Conservation (phyloP, 1,140 invertebrate species). For the Ooceraea biroi region DNA sequence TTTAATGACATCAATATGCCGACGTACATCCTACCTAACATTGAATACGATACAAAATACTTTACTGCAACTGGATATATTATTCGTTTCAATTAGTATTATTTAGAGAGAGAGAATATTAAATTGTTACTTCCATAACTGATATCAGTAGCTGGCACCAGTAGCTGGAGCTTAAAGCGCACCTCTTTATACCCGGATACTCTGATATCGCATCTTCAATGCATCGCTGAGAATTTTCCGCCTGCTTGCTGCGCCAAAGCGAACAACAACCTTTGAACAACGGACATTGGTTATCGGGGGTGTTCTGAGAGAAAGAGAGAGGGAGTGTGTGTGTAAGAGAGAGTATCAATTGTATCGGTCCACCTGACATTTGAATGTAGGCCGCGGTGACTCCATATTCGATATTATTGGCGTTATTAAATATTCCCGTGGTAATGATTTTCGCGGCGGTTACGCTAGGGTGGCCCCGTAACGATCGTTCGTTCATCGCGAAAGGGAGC, state of each 20-base stretch:
- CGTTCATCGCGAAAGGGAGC: background rate
- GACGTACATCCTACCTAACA: too few species aligned
- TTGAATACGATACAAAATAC: too few species aligned
- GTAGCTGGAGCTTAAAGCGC: background rate
- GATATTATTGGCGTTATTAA: constrained; percentile 56
- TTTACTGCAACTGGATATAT: too few species aligned
- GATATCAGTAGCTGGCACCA: background rate
- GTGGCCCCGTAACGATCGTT: constrained; percentile 29
- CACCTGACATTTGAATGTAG: constrained; percentile 60
- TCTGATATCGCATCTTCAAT: background rate
- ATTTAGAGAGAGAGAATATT: too few species aligned
- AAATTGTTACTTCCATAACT: too few species aligned
- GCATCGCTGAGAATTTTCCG: constrained; percentile 6
- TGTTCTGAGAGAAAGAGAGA: constrained; percentile 8
- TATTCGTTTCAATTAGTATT: too few species aligned
- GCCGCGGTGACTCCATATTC: constrained; percentile 47
- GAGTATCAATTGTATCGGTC: constrained; percentile 20
- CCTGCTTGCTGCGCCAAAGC: background rate
- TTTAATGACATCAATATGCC: too few species aligned
- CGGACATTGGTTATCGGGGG: background rate
- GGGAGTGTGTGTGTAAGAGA: background rate
- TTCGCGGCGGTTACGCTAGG: constrained; percentile 7
- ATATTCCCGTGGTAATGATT: constrained; percentile 55
- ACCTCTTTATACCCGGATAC: background rate
- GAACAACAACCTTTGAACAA: constrained; percentile 38